These are phyloP conservation scores for Chalcis sispes DNA, from an alignment of 2,888 invertebrate species.

Conservation along the genomic window DNA sequence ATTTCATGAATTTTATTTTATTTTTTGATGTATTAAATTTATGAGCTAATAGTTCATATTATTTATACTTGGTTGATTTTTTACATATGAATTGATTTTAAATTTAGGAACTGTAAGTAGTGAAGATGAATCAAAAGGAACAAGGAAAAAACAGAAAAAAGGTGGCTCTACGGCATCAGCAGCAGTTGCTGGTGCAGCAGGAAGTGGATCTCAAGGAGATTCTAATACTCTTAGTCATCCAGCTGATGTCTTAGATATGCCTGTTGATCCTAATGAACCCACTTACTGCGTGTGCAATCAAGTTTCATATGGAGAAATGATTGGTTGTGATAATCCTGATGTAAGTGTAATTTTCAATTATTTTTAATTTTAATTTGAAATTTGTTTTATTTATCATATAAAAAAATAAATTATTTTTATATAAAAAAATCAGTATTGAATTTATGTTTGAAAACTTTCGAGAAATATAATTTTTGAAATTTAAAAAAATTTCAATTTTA, in stretches of 20 bases:
- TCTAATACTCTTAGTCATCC: slow-evolving; percentile 82
- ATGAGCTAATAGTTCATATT: slow-evolving; percentile 3
- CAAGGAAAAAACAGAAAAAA: slow-evolving; percentile 80
- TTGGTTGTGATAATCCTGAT: slow-evolving; percentile 95
- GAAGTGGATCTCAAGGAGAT: slow-evolving; percentile 72
- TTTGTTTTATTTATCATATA: slow-evolving; percentile 23
- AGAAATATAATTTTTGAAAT: neutral
- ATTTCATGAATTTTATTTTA: neutral
- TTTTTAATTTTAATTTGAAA: neutral
- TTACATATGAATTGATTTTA: neutral
- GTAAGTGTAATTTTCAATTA: slow-evolving; percentile 76
- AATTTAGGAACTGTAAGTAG: slow-evolving; percentile 70
- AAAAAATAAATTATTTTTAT: slow-evolving; percentile 29
- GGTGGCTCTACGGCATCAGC: slow-evolving; percentile 73
- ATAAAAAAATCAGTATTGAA: slow-evolving; percentile 10
- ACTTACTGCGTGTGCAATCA: slow-evolving; percentile 99
- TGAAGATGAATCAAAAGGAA: slow-evolving; percentile 73
- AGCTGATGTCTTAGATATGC: slow-evolving; percentile 93
- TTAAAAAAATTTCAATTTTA: slow-evolving; percentile 1
- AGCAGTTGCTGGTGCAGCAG: slow-evolving; percentile 71
- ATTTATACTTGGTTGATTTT: neutral
- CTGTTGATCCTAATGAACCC: slow-evolving; percentile 98
- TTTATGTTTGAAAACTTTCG: neutral
- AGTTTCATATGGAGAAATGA: slow-evolving; percentile 97
- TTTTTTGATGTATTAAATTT: neutral